Conservation (phyloP, 2,797 vertebrate species). For the Fistularia tabacaria region DNA sequence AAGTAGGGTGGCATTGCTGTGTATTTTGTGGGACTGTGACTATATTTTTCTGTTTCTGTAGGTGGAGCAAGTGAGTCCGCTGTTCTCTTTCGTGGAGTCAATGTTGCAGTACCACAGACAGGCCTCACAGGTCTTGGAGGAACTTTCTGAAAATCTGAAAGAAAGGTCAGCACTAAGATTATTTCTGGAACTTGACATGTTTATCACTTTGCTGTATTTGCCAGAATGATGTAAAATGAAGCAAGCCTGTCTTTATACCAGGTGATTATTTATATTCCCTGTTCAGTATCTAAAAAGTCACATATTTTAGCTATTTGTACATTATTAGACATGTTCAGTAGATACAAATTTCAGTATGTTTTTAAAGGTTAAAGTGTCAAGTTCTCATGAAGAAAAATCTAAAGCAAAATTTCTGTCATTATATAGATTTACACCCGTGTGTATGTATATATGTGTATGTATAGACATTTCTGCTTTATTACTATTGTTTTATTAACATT, state of each 20-base stretch:
- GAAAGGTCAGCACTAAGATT: slow-evolving; percentile 53
- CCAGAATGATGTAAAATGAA: slow-evolving; percentile 17
- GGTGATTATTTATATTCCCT: neutral
- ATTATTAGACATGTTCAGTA: neutral
- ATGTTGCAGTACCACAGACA: slow-evolving; percentile 91
- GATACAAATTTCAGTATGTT: neutral
- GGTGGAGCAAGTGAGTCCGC: slow-evolving; percentile 97
- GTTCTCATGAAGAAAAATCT: neutral
- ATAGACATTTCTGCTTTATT: neutral
- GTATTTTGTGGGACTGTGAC: slow-evolving; percentile 19
- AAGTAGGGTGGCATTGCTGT: slow-evolving; percentile 3
- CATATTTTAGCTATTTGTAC: no score
- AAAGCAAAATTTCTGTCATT: no score
- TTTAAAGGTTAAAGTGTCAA: neutral
- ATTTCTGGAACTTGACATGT: slow-evolving; percentile 14
- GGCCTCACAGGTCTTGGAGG: slow-evolving; percentile 79
- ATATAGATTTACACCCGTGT: no score
- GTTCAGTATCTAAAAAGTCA: no score
- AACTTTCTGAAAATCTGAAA: slow-evolving; percentile 57
- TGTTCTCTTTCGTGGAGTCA: slow-evolving; percentile 88
- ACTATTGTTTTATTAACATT: neutral
- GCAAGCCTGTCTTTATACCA: slow-evolving; percentile 1
- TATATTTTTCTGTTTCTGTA: slow-evolving; percentile 40
- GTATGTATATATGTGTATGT: neutral
- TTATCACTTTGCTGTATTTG: slow-evolving; percentile 10